phyloP scores from a whole-genome alignment of 2,888 invertebrate genomes.

The Cephus spinipes region DNA sequence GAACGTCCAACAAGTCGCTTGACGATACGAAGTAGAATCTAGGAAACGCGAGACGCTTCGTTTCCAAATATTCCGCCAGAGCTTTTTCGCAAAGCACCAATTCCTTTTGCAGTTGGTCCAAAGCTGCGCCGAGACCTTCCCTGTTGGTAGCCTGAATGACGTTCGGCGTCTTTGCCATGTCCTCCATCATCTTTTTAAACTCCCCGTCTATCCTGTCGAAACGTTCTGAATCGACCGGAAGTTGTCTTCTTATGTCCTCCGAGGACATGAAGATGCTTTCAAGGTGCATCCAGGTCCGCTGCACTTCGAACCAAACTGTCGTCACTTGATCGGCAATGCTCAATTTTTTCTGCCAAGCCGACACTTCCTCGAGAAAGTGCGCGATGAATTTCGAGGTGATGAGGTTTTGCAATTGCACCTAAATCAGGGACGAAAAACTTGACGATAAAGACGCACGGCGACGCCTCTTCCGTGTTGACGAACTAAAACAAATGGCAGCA shows the following conservation, averaged over 20 bases:
- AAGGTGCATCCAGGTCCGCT: slow-evolving; percentile 96
- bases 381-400: slow-evolving; percentile 97
- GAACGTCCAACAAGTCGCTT: slow-evolving; percentile 92
- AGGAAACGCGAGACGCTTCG: slow-evolving; percentile 95
- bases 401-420: slow-evolving; percentile 95
- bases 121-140: slow-evolving; percentile 80
- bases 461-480: background rate
- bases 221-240: slow-evolving; percentile 92
- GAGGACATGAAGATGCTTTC: slow-evolving; percentile 99
- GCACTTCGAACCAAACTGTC: slow-evolving; percentile 94
- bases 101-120: slow-evolving; percentile 87
- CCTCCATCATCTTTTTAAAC: slow-evolving; percentile 84
- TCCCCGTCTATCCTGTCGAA: slow-evolving; percentile 92
- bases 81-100: slow-evolving; percentile 95
- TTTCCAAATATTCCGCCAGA: slow-evolving; percentile 95
- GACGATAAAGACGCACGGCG: background rate
- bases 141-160: slow-evolving; percentile 93
- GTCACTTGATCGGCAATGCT: slow-evolving; percentile 95
- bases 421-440: slow-evolving; percentile 18
- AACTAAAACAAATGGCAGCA: slow-evolving; percentile 44
- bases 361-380: slow-evolving; percentile 94
- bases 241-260: slow-evolving; percentile 93
- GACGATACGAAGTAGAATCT: slow-evolving; percentile 97
- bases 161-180: slow-evolving; percentile 86
- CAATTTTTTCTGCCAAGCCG: slow-evolving; percentile 92